Conservation (phyloP, 2,113 vertebrate species). For the Pollachius pollachius region DNA sequence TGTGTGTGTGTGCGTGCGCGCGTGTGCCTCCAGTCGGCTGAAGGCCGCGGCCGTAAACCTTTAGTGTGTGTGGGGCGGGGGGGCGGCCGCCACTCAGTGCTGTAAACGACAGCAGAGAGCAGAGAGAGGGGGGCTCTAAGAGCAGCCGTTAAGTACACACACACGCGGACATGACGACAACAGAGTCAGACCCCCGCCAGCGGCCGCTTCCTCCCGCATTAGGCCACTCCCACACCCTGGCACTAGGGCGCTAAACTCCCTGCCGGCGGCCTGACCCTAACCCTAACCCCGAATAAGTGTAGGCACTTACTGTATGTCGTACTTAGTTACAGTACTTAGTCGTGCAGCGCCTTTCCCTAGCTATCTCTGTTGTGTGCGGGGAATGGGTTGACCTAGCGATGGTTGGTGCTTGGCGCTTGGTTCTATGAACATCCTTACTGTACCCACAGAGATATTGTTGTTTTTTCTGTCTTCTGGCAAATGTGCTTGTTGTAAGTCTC, state of each 20-base stretch:
- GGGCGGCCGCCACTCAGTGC: slow-evolving; percentile 44
- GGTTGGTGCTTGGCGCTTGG: too few relatives aligned
- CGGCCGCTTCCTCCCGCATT: background rate
- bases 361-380: too few relatives aligned
- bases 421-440: too few relatives aligned
- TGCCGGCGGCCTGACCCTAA: background rate
- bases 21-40: slow-evolving; percentile 29
- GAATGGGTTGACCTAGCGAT: too few relatives aligned
- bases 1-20: background rate
- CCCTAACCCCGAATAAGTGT: background rate
- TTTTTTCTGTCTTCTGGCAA: too few relatives aligned
- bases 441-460: too few relatives aligned
- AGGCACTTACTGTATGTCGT: background rate
- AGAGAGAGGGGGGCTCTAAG: slow-evolving; percentile 16
- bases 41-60: slow-evolving; percentile 62
- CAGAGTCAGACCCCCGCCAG: slow-evolving; percentile 5
- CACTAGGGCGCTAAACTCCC: background rate
- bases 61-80: slow-evolving; percentile 61
- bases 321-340: background rate
- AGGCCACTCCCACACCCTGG: background rate
- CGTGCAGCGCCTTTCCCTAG: too few relatives aligned
- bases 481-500: too few relatives aligned
- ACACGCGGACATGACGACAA: slow-evolving; percentile 4
- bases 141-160: slow-evolving; percentile 22
- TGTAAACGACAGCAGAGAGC: slow-evolving; percentile 48